phyloP scores from a whole-genome alignment of 2,888 invertebrate genomes.

The Nomada hirtipes region DNA sequence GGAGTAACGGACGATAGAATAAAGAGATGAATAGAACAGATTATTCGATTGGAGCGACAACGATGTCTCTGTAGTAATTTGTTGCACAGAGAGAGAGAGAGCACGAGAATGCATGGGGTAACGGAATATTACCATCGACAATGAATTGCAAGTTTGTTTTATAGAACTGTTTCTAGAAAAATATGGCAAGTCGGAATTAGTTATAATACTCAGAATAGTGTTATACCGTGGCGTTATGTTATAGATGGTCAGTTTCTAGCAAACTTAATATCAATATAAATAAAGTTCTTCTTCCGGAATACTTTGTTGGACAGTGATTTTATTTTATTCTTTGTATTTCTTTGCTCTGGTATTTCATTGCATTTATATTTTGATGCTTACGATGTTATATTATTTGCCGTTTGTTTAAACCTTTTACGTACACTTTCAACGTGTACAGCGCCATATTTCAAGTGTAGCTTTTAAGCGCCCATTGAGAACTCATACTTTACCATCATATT shows the following conservation, averaged over 20 bases:
- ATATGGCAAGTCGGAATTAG: too few relatives aligned
- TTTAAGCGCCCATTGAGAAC: constrained; percentile 1
- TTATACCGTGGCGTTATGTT: too few relatives aligned
- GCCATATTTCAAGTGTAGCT: not conserved
- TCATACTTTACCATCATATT: not conserved
- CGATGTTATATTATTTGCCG: too few relatives aligned
- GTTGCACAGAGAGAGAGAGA: not conserved
- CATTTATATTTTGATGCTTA: too few relatives aligned
- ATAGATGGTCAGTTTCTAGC: too few relatives aligned
- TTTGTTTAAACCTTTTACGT: not conserved
- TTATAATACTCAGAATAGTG: too few relatives aligned
- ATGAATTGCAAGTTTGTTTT: too few relatives aligned
- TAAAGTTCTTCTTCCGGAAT: too few relatives aligned
- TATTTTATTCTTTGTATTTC: not conserved
- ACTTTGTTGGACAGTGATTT: too few relatives aligned
- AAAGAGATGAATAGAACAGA: not conserved
- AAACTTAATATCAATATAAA: too few relatives aligned
- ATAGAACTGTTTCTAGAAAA: too few relatives aligned
- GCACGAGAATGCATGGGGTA: not conserved
- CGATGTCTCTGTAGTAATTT: constrained; percentile 17
- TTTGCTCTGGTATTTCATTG: not conserved
- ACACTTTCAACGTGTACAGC: not conserved
- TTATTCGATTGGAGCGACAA: constrained; percentile 15
- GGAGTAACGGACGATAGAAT: not conserved
- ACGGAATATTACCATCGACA: not conserved